Evolutionary conservation across 2,888 invertebrate genomes (phyloP), one percentile per base, ranked within the genome.

Genomic region (Sinelater perroti): DNA sequence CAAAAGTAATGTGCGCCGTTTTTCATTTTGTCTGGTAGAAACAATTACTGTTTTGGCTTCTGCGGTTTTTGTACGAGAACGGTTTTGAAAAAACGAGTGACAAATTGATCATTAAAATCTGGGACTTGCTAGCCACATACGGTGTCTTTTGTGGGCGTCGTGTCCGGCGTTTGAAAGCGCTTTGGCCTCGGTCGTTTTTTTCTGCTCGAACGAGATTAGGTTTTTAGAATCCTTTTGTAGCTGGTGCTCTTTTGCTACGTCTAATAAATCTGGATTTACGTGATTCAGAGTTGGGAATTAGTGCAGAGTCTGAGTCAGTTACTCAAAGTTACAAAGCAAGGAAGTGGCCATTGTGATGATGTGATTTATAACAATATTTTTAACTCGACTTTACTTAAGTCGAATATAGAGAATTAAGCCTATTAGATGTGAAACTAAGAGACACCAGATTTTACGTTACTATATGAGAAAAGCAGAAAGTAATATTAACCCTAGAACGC

Each of bases 21-120:
- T n/a, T n/a, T n/a, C n/a, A 38, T 38, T 21, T 10, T 18, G 18
- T 11, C 36, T 13, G 13, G 21, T 38, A 38, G 20, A 38, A 38
- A 38, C 13, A 38, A 38, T 38, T 38, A 38, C 10, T 21, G 21
- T 38, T 38, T 38, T 38, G 38, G 20, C 36, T 36, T 33, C 10
- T 36, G 36, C 10, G 36, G 36, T 36, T 36, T 36, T 11, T 36
- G 10, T 18, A n/a, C 8, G 8, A 36, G 20, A 10, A 36, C 18
- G 38, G 18, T 38, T 21, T 38, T 38, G 21, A 38, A 11, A 38
- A 21, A 38, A 20, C 10, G 38, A 38, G 20, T 38, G 49, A 50
- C 49, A 50, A 50, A 50, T 50, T 50, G 38, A 26, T 38, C 49
- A 50, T 50, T 50, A 50, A 50, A n/a, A 50, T 36, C 26, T 10